These are phyloP conservation scores for Zele albiditarsus DNA, from an alignment of 2,888 invertebrate genomes.

Conservation along the genomic window DNA sequence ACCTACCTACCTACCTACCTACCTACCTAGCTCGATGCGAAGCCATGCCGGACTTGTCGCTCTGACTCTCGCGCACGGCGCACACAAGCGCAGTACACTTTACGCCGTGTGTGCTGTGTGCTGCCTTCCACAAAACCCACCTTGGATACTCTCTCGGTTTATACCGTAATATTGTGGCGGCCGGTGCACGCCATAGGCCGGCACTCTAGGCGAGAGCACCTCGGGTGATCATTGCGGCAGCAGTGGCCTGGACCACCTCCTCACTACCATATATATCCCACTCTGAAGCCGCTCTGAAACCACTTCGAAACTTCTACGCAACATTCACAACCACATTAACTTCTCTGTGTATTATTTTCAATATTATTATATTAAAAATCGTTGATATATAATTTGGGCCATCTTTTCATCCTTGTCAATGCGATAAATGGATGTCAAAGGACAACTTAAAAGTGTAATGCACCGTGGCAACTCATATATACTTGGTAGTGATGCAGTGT, in stretches of 20 bases:
- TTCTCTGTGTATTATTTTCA: no score
- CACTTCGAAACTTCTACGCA: conserved; percentile 10
- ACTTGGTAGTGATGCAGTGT: not conserved
- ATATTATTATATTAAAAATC: no score
- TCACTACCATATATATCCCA: conserved; percentile 18
- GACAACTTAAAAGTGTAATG: no score
- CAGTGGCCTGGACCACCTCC: conserved; percentile 37
- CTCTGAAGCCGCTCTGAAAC: conserved; percentile 11
- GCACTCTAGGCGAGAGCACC: conserved; percentile 53
- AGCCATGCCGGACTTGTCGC: conserved; percentile 40
- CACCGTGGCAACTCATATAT: not conserved
- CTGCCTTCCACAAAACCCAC: conserved; percentile 27
- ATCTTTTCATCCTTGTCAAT: no score
- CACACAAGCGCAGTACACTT: conserved; percentile 35
- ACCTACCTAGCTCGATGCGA: conserved; percentile 60
- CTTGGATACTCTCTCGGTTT: conserved; percentile 21
- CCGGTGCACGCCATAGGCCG: conserved; percentile 59
- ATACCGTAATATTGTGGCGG: conserved; percentile 47
- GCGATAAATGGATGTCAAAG: no score
- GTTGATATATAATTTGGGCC: no score
- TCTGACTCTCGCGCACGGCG: conserved; percentile 43
- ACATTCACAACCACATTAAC: not conserved
- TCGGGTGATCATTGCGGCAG: conserved; percentile 22
- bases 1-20: conserved; percentile 71
- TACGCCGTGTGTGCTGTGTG: conserved; percentile 22